Evolutionary conservation across 2,113 vertebrate genomes (phyloP), one percentile per base, ranked within the genome.

Genomic region (Castor canadensis): DNA sequence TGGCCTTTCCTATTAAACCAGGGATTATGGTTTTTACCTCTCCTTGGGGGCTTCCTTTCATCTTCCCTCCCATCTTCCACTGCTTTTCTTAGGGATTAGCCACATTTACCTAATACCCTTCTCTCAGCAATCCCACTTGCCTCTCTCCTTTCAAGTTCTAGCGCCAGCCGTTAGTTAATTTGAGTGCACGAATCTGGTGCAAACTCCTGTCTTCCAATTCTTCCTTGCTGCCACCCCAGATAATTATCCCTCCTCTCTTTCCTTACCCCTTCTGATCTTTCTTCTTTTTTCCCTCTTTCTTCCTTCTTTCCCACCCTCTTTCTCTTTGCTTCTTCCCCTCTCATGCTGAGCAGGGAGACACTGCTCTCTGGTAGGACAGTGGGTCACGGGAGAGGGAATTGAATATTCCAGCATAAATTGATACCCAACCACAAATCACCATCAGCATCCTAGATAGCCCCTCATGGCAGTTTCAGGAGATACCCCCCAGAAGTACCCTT

Each of bases 41-140:
- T 69, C 49, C 64, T n/a, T 26, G 4, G 87, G 66, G 47, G 5
- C 52, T 52, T 58, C 56, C 66, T 72, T 40, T 80, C 8, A 15
- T 32, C 52, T 49, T 38, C 15, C 35, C 43, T 2, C 5, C 1
- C 56, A 62, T 35, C 47, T 87, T 71, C 22, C 79, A 9, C 32
- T 11, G 62, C 76, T 87, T 91, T 28, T 40, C 64, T 84, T 45
- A 16, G 67, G 56, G 35, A 67, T 58, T 19, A 52, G 56, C 35
- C 20, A 15, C 56, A 5, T 49, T 73, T n/a, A 43, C 32, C 77
- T 77, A 87, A 93, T 67, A 81, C 66, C 87, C 86, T 64, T 32
- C 24, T 4, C 56, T 45, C 9, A 1, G 20, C 3, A 28, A 5
- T 15, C 56, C 13, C 1, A 0, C 2, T 28, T 15, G 3, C 9